Percentiles rank a stretch among this genome's conserved stretches.
Conservation (phyloP, 2,888 invertebrate genomes). For the Salticus scenicus region DNA sequence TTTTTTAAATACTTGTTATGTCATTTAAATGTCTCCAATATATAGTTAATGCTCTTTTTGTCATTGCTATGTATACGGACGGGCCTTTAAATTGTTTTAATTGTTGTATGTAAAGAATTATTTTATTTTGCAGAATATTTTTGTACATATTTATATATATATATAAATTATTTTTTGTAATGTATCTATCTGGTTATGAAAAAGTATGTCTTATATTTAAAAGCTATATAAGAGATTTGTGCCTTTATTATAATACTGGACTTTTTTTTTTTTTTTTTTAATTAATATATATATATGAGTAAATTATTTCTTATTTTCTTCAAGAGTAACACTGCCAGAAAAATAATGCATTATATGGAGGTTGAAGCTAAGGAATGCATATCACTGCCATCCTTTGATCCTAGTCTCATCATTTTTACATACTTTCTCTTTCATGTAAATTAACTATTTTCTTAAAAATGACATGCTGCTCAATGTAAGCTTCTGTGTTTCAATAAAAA, state of each 20-base stretch:
- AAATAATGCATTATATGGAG: background rate
- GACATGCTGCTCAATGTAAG: conserved; percentile 64
- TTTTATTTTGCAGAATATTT: conserved; percentile 43
- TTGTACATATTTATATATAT: conserved; percentile 50
- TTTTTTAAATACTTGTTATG: too few relatives aligned
- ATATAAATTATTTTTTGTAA: conserved; percentile 57
- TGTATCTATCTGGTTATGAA: background rate
- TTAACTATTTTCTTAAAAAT: conserved; percentile 50
- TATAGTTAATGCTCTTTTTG: background rate
- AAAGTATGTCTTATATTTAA: conserved; percentile 15
- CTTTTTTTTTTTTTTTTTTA: background rate
- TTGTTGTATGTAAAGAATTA: conserved; percentile 38
- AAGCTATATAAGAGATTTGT: conserved; percentile 4
- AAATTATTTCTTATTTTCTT: background rate
- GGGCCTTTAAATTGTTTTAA: conserved; percentile 26
- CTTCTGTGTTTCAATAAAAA: conserved; percentile 66
- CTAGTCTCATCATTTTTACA: conserved; percentile 61
- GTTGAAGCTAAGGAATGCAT: conserved; percentile 51
- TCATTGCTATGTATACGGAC: background rate
- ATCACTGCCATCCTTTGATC: conserved; percentile 65
- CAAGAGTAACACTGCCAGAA: conserved; percentile 55
- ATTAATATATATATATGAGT: background rate
- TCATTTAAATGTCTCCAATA: background rate
- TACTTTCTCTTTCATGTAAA: conserved; percentile 48
- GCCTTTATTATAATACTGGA: background rate